Evolutionary conservation across 2,113 vertebrate genomes (phyloP).

Genomic region (Oryzias curvinotus): DNA sequence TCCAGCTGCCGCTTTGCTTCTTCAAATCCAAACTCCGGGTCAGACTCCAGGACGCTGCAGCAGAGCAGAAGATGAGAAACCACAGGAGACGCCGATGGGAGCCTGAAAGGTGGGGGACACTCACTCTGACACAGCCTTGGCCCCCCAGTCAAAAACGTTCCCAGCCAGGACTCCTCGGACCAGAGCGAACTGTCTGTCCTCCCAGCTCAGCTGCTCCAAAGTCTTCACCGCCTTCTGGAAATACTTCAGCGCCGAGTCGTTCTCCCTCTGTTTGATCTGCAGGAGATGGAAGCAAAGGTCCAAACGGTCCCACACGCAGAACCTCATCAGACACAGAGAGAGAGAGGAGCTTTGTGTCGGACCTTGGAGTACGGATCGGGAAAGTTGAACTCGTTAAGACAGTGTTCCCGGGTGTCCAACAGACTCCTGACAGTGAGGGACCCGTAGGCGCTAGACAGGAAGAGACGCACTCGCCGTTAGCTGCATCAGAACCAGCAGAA

Average conservation of each 20-base stretch:
- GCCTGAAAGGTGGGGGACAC: slow-evolving; percentile 50
- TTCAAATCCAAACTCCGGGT: slow-evolving; percentile 95
- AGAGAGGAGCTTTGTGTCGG: slow-evolving; percentile 59
- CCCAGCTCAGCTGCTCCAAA: slow-evolving; percentile 90
- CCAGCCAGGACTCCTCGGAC: slow-evolving; percentile 92
- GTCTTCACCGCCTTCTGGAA: slow-evolving; percentile 85
- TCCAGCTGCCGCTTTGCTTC: slow-evolving; percentile 92
- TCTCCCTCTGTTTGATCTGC: slow-evolving; percentile 95
- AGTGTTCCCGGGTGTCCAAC: slow-evolving; percentile 96
- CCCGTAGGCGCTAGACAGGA: slow-evolving; percentile 88
- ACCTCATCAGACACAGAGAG: slow-evolving; percentile 4
- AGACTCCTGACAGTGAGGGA: slow-evolving; percentile 97
- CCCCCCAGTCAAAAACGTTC: slow-evolving; percentile 99
- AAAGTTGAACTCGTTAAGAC: slow-evolving; percentile 98
- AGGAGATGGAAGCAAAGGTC: slow-evolving; percentile 9
- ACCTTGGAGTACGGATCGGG: slow-evolving; percentile 98
- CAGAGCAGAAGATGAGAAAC: slow-evolving; percentile 3
- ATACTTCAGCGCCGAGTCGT: slow-evolving; percentile 88
- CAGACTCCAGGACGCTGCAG: slow-evolving; percentile 88
- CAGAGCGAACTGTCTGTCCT: slow-evolving; percentile 93
- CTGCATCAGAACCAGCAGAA: slow-evolving; percentile 20
- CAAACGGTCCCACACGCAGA: neutral
- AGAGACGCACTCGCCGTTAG: slow-evolving; percentile 65
- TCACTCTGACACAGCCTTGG: slow-evolving; percentile 97
- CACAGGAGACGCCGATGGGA: no score